Conservation (phyloP, 2,888 invertebrate species). For the Fragum sueziense region DNA sequence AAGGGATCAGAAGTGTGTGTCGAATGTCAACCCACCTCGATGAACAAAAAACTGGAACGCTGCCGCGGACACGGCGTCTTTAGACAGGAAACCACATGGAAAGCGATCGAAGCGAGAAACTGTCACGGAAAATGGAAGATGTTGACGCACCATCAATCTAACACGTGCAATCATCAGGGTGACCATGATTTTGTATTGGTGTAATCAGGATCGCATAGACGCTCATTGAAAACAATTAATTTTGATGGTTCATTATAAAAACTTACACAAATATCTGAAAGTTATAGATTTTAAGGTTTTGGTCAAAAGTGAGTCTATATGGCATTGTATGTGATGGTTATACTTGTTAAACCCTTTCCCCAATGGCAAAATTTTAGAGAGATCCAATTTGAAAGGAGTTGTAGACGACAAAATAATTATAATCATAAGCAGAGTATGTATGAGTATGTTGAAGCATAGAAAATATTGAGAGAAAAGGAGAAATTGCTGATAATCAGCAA, state of each 20-base stretch:
- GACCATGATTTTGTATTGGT: constrained; percentile 65
- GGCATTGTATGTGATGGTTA: too few relatives aligned
- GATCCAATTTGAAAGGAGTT: too few relatives aligned
- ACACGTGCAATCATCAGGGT: constrained; percentile 78
- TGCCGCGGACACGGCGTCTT: constrained; percentile 93
- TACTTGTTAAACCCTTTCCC: too few relatives aligned
- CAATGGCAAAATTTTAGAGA: too few relatives aligned
- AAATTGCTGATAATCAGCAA: not conserved
- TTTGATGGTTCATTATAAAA: not conserved
- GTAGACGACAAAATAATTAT: too few relatives aligned
- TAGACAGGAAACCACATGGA: constrained; percentile 90
- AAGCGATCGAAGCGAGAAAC: constrained; percentile 91
- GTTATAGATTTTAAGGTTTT: too few relatives aligned
- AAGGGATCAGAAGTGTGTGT: constrained; percentile 89
- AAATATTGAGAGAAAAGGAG: not conserved
- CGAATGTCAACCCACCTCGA: constrained; percentile 91
- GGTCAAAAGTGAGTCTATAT: too few relatives aligned
- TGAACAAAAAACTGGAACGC: constrained; percentile 88
- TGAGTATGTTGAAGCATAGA: too few relatives aligned
- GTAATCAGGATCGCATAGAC: constrained; percentile 25
- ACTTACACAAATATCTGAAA: too few relatives aligned
- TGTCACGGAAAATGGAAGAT: constrained; percentile 95
- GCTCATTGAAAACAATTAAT: not conserved
- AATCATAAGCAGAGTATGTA: too few relatives aligned
- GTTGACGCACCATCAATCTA: constrained; percentile 76